Conservation (phyloP, 2,113 vertebrate species). For the Vimba vimba region DNA sequence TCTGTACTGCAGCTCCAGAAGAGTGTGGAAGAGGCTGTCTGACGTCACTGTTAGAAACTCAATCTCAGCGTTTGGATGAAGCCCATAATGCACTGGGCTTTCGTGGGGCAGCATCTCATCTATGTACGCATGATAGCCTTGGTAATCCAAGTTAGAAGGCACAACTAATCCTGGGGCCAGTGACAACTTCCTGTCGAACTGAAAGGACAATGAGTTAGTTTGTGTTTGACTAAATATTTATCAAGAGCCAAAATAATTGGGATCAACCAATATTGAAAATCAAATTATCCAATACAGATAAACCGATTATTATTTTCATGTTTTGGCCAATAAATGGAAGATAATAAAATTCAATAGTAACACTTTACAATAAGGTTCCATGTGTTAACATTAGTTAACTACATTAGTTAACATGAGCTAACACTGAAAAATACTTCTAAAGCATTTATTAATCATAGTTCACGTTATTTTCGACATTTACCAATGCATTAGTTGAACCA, state of each 20-base stretch:
- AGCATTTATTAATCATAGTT: too few relatives aligned
- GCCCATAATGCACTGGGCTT: constrained; percentile 74
- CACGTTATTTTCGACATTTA: too few relatives aligned
- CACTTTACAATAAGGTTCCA: too few relatives aligned
- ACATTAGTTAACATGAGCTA: too few relatives aligned
- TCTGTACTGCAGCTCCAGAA: constrained; percentile 83
- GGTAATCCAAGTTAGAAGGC: constrained; percentile 79
- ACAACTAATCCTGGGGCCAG: constrained; percentile 76
- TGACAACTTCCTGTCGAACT: constrained; percentile 78
- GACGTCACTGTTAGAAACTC: constrained; percentile 80
- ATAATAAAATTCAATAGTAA: background rate
- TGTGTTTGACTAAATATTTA: background rate
- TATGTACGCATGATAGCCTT: constrained; percentile 77
- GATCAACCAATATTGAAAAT: background rate
- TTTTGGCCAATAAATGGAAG: background rate
- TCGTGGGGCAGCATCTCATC: constrained; percentile 78
- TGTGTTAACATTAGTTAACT: too few relatives aligned
- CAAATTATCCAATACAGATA: background rate
- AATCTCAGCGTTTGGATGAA: constrained; percentile 78
- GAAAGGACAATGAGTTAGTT: background rate
- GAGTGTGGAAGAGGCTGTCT: constrained; percentile 78
- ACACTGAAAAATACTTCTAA: too few relatives aligned
- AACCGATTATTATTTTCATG: background rate
- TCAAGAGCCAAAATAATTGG: background rate
- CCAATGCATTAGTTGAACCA: too few relatives aligned